phyloP scores from a whole-genome alignment of 2,113 vertebrate species.

The Malaclemys terrapin region DNA sequence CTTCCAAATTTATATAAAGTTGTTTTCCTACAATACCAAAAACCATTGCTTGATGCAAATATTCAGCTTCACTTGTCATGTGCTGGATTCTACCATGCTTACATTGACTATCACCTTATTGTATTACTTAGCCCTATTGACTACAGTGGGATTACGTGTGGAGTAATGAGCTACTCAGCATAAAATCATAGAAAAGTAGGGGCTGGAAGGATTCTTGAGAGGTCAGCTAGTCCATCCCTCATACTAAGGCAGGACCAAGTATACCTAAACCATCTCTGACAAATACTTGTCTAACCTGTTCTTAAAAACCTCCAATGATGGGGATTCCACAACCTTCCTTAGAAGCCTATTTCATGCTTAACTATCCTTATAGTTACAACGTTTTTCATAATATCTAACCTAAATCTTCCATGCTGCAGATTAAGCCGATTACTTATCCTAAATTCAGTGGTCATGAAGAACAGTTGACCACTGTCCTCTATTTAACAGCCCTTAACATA shows the following conservation, averaged over 20 bases:
- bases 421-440: not conserved
- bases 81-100: slow-evolving; percentile 8
- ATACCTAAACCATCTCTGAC: not conserved
- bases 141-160: not conserved
- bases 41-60: not conserved
- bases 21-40: slow-evolving; percentile 35
- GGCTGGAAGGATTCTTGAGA: not conserved
- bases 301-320: not conserved
- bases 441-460: not conserved
- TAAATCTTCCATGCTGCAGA: not conserved
- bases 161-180: not conserved
- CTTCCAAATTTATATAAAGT: not conserved
- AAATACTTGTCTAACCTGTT: not conserved
- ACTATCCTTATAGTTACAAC: not conserved
- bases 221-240: not conserved
- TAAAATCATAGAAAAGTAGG: not conserved
- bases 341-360: not conserved
- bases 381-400: not conserved
- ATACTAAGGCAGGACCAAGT: not conserved
- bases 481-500: not conserved
- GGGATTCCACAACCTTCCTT: not conserved
- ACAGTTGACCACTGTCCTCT: too few relatives aligned
- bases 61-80: not conserved
- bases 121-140: slow-evolving; percentile 12
- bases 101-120: not conserved